phyloP scores from a whole-genome alignment of 2,113 vertebrate genomes.

The Cricetomys ansorgei region DNA sequence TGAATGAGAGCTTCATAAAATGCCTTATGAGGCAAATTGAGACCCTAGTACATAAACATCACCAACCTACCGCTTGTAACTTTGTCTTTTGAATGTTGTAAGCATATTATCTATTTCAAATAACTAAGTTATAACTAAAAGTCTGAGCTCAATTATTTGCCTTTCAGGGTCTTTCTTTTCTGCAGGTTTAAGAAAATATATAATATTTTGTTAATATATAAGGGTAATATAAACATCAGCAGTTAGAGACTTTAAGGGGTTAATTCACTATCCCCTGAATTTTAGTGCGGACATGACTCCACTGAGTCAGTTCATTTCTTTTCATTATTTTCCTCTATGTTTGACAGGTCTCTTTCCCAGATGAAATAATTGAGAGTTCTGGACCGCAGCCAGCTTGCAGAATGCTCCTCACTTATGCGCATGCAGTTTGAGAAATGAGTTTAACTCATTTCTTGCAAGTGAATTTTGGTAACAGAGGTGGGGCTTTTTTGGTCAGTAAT shows the following conservation, averaged over 20 bases:
- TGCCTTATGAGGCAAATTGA: neutral
- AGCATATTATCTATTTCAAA: neutral
- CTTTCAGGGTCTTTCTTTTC: neutral
- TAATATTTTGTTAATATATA: constrained; percentile 5
- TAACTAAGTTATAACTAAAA: neutral
- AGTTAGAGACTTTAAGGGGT: neutral
- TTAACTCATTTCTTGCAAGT: neutral
- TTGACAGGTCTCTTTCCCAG: neutral
- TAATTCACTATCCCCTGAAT: neutral
- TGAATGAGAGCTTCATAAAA: neutral
- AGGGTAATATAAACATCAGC: neutral
- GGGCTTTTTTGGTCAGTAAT: constrained; percentile 43
- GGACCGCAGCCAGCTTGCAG: neutral
- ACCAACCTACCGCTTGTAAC: neutral
- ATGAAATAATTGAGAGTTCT: constrained; percentile 21
- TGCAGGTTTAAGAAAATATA: constrained; percentile 10
- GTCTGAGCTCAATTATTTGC: constrained; percentile 14
- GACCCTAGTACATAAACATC: neutral
- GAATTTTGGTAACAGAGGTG: constrained; percentile 10
- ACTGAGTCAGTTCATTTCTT: constrained; percentile 7
- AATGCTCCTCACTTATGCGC: neutral
- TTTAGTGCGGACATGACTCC: neutral
- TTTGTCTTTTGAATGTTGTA: constrained; percentile 42
- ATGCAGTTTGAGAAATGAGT: neutral
- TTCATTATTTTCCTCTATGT: constrained; percentile 4